Percentiles rank a stretch among this genome's conserved stretches.
These are phyloP conservation scores for Simalia tracyae DNA, from an alignment of 2,797 vertebrate genomes.

Conservation along the genomic window DNA sequence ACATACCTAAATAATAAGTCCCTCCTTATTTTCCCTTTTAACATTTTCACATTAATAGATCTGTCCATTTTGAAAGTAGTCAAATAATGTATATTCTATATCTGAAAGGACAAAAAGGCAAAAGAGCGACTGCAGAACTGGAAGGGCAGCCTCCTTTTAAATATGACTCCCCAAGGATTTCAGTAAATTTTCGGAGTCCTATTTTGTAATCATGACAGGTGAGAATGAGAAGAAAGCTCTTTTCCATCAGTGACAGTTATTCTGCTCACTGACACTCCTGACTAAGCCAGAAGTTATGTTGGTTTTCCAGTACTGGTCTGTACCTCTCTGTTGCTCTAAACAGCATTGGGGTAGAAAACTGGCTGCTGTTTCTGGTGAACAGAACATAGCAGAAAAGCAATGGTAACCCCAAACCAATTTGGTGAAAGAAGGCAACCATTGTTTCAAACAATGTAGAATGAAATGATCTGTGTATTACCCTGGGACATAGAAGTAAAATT, in stretches of 20 bases:
- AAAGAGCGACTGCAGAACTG: not conserved
- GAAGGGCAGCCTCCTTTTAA: not conserved
- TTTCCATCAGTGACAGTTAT: not conserved
- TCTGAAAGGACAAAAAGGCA: not conserved
- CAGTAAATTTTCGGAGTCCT: not conserved
- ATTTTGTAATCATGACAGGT: not conserved
- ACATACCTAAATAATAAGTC: slow-evolving; percentile 37
- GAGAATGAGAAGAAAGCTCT: not conserved
- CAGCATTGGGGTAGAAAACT: not conserved
- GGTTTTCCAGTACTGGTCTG: not conserved
- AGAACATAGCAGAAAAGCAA: too few relatives aligned
- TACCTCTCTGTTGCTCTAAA: not conserved
- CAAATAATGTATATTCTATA: slow-evolving; percentile 71
- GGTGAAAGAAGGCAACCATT: not conserved
- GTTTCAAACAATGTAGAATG: not conserved
- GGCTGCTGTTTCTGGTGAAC: not conserved
- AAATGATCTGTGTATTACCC: not conserved
- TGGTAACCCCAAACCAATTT: too few relatives aligned
- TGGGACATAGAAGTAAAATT: not conserved
- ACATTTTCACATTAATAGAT: slow-evolving; percentile 76
- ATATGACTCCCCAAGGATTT: not conserved
- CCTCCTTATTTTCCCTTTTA: slow-evolving; percentile 58
- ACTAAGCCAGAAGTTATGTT: not conserved
- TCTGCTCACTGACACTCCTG: not conserved
- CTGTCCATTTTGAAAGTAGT: slow-evolving; percentile 71